Conservation (phyloP, 2,888 invertebrate species). For the Elaeidobius kamerunicus region DNA sequence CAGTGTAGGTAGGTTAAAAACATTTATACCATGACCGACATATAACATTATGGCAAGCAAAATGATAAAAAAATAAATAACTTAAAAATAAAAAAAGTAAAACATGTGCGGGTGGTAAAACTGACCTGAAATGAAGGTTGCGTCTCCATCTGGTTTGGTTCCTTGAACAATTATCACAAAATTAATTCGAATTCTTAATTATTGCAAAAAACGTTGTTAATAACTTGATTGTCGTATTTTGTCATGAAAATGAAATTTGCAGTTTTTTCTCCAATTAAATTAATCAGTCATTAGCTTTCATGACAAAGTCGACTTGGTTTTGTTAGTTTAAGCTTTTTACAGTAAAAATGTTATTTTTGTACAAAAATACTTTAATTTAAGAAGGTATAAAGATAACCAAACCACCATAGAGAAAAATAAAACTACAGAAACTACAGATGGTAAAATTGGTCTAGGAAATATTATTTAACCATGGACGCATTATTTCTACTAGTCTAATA, state of each 20-base stretch:
- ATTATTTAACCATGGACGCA: no score
- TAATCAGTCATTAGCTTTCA: no score
- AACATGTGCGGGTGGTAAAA: slow-evolving; percentile 7
- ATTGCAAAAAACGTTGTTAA: no score
- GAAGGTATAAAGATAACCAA: slow-evolving; percentile 25
- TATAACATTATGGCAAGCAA: slow-evolving; percentile 2
- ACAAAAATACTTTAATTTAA: slow-evolving; percentile 24
- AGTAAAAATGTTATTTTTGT: no score
- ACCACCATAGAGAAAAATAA: slow-evolving; percentile 27
- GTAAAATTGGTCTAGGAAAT: neutral
- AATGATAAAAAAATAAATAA: slow-evolving; percentile 35
- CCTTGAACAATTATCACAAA: slow-evolving; percentile 37
- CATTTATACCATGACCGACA: neutral
- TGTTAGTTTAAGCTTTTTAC: neutral
- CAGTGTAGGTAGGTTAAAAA: neutral
- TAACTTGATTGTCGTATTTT: no score
- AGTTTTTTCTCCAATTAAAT: no score
- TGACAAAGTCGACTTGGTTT: neutral
- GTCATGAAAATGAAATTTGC: no score
- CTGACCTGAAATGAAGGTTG: slow-evolving; percentile 27
- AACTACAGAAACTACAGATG: neutral
- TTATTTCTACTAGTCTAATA: no score
- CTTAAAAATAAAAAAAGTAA: slow-evolving; percentile 19
- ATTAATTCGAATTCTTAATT: neutral
- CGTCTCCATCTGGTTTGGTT: slow-evolving; percentile 44